These are phyloP conservation scores for Melopsittacus undulatus DNA, from an alignment of 2,797 vertebrate genomes.

Conservation along the genomic window DNA sequence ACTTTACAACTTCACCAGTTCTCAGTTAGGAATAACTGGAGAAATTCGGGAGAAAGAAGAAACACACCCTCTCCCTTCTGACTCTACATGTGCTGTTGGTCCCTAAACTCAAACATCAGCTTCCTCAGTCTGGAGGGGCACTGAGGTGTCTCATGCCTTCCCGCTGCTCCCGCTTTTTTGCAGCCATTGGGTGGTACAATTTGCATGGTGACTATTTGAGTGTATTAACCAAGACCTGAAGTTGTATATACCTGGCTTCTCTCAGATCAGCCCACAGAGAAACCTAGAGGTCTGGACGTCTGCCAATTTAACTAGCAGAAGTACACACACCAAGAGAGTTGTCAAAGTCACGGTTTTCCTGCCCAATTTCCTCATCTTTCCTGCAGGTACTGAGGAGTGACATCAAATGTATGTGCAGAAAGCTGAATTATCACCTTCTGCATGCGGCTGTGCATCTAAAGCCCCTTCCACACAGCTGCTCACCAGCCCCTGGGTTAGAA, in stretches of 20 bases:
- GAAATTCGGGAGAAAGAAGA: not conserved
- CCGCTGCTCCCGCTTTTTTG: not conserved
- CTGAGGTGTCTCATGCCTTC: not conserved
- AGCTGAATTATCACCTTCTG: not conserved
- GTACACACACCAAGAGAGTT: not conserved
- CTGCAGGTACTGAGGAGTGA: not conserved
- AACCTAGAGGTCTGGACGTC: not conserved
- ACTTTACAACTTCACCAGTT: not conserved
- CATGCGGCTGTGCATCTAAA: not conserved
- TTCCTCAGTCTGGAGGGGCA: not conserved
- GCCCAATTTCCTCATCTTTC: not conserved
- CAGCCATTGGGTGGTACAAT: not conserved
- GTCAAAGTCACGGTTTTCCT: not conserved
- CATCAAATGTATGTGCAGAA: not conserved
- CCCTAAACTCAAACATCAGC: not conserved
- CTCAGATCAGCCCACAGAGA: not conserved
- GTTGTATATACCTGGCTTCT: not conserved
- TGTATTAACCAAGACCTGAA: not conserved
- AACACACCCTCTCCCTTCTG: not conserved
- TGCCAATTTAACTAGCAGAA: not conserved
- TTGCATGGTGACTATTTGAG: too few relatives aligned
- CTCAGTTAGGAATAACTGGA: not conserved
- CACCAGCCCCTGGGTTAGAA: not conserved
- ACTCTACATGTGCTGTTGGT: not conserved
- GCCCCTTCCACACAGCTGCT: not conserved